Base-by-base conservation (phyloP, 1,140 invertebrate genomes). In the Drosophila repleta region DNA sequence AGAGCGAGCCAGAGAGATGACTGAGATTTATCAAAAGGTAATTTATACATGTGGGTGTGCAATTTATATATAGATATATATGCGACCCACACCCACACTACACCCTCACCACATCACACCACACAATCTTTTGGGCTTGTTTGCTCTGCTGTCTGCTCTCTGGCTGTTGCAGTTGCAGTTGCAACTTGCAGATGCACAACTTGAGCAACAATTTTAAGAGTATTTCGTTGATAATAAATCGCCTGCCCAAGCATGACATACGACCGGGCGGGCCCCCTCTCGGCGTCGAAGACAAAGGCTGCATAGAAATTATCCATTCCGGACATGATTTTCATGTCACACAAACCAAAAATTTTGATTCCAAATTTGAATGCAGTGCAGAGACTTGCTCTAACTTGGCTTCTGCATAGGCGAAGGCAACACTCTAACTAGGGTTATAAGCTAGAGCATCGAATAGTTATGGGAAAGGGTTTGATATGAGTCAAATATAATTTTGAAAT, bases 1-100 rank as follows among this genome's bases (percentile, higher is more conserved):
- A 32, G 24, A 32, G 24, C 1, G 15, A 32, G 29, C 5, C 11
- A 6, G 37, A 18, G 21, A 26, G 53, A 26, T 72, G 73, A 76
- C 88, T 81, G 71, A 90, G 88, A 90, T 90, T 90, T 90, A 90
- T 90, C 88, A 90, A 90, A 90, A 90, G 88, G 88, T 90, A 90
- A 90, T 90, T 90, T 90, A 90, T 90, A 87, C 79, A 87, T 90
- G 81, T 85, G 81, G 56, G 68, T 74, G 81, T 74, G 62, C 80
- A 76, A 85, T 80, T 85, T 84, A 85, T 84, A 84, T 76, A 79
- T 79, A 77, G 41, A 79, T 71, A 81, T 74, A 72, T 43, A 18
- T 39, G 5, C n/a, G 11, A 15, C 37, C 39, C 39, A 0, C 39
- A 39, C 10, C 8, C 13, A 39, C 11, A n/a, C 11, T n/a, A n/a